Conservation (phyloP, 2,113 vertebrate species). For the Phoenicopterus ruber region DNA sequence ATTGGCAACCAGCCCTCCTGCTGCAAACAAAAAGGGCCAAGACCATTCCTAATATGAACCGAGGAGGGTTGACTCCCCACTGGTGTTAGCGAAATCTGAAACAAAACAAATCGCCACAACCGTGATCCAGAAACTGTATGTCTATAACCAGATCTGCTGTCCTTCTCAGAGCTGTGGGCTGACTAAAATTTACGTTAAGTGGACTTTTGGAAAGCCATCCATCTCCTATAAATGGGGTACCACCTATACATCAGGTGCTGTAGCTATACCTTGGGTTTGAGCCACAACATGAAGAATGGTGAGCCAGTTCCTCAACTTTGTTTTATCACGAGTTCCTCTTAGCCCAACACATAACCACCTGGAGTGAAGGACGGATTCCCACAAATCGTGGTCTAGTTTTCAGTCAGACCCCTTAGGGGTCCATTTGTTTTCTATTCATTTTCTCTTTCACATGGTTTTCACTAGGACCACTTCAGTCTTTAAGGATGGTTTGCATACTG, state of each 20-base stretch:
- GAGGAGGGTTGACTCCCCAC: not conserved
- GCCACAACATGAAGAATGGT: not conserved
- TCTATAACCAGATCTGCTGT: not conserved
- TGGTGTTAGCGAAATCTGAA: not conserved
- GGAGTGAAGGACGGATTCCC: not conserved
- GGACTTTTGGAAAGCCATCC: not conserved
- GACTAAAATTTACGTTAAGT: not conserved
- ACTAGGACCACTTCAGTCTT: not conserved
- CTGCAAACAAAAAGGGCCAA: constrained; percentile 3
- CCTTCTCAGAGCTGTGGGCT: not conserved
- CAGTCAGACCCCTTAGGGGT: not conserved
- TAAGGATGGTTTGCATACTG: not conserved
- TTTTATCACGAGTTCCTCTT: not conserved
- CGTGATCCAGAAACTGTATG: not conserved
- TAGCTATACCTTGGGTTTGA: not conserved
- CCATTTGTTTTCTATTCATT: not conserved
- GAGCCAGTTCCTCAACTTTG: not conserved
- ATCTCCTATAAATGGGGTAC: not conserved
- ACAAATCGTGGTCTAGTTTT: not conserved
- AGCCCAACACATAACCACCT: not conserved
- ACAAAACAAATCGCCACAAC: not conserved
- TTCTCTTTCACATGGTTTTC: not conserved
- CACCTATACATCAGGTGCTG: not conserved
- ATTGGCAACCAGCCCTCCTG: not conserved
- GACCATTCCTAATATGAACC: not conserved